Base-by-base conservation (phyloP, 2,888 invertebrate genomes). In the Platynereis dumerilii region DNA sequence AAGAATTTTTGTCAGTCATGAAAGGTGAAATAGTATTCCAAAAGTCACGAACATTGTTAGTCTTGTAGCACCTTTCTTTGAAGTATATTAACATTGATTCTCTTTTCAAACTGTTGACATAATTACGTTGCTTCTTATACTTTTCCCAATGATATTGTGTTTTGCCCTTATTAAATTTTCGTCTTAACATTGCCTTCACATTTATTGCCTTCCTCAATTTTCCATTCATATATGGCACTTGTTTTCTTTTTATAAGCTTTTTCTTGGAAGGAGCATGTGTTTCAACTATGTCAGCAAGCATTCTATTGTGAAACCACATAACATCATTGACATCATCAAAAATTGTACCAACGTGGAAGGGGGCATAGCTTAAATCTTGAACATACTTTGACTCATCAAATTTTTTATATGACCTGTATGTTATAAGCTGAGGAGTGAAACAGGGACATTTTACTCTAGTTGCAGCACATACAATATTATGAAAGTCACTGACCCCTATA, bases 181-280 rank as follows among this genome's bases (percentile, higher is more conserved):
- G 48, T 48, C 22, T 48, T 48, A 48, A 22, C 48, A 48, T 48
- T 5, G 20, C 48, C n/a, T 48, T 48, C n/a, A 48, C 48, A 48
- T 22, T 48, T 5, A 48, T 48, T 20, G 48, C 48, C n/a, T 48
- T 48, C 17, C 48, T 5, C 48, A 48, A n/a, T 48, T 5, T 5
- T 12, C 48, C 48, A 48, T 48, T 48, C 48, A 48, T 48, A n/a
- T 48, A 48, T 5, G 48, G 48, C 7, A 48, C n/a, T 22, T 48
- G 48, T 7, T 48, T 48, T 48, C 20, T n/a, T n/a, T 22, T 5
- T 10, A 48, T 48, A 22, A 48, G 10, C 20, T 22, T n/a, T n/a
- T 22, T n/a, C 22, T 48, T 48, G 7, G 7, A 7, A n/a, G 48
- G 7, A 10, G 48, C 48, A 48, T 48, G 48, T 5, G 22, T 12